Evolutionary conservation across 2,113 vertebrate species (phyloP), one percentile per base, ranked within the genome.

Genomic region (Oryzias melastigma): DNA sequence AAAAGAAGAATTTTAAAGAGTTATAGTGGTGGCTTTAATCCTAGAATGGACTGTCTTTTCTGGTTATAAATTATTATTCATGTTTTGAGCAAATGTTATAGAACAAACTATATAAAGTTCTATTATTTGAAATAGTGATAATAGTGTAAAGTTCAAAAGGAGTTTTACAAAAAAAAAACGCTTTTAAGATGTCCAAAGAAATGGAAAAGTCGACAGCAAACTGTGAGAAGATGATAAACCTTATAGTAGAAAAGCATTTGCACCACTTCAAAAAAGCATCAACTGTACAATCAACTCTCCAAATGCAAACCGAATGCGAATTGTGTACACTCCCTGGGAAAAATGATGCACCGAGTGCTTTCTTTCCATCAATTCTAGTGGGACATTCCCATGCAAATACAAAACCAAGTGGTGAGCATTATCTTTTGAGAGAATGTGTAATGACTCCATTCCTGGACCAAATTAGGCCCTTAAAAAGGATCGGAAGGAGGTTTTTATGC

Each of bases 401-500:
- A 70, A 73, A 29, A 73, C 62, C 45, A 64, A 73, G 45, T 71
- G 71, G 58, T 41, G 42, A 51, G 55, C 15, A 67, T 74, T 68
- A 68, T 57, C 56, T 75, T 75, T 75, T 51, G 46, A 52, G 59
- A 67, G 72, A 79, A 73, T 78, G 55, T 56, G 58, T 73, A 78
- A 75, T 73, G 60, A 75, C 62, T 82, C 80, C 14, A 56, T 75
- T 83, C 50, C 53, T 62, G 58, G 58, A 67, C 57, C 17, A 47
- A 67, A 71, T 66, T 50, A 42, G 45, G 65, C 80, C 53, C 46
- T 75, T 60, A 67, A 82, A 85, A 79, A 50, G 20, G 44, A 71
- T 45, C 48, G 45, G 49, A 50, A 78, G 76, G 85, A 84, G 35
- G 35, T 81, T 89, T 90, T 81, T 84, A 83, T 72, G 49, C 60